These are phyloP conservation scores for Drosophila kuntzei DNA, from an alignment of 2,888 invertebrate species.

Conservation along the genomic window DNA sequence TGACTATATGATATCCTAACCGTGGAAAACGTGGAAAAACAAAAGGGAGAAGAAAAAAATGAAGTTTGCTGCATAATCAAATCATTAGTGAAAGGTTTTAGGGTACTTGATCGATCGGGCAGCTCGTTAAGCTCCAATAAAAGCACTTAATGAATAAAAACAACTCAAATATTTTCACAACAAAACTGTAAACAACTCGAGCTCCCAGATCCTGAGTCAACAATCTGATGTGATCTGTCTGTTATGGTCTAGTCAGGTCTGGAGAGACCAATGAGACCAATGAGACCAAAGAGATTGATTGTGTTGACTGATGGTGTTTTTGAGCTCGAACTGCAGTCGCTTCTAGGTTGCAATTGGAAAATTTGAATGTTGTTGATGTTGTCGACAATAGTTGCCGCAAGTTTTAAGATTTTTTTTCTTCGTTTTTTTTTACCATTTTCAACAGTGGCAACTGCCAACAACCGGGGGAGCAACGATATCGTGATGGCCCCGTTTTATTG, in stretches of 20 bases:
- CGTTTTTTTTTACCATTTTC: slow-evolving; percentile 24
- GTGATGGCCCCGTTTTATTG: slow-evolving; percentile 85
- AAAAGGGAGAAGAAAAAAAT: slow-evolving; percentile 19
- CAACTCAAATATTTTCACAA: slow-evolving; percentile 80
- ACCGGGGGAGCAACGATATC: slow-evolving; percentile 70
- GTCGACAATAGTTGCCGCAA: slow-evolving; percentile 64
- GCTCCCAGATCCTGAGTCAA: slow-evolving; percentile 22
- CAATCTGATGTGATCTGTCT: slow-evolving; percentile 7
- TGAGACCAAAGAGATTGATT: slow-evolving; percentile 67
- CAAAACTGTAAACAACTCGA: slow-evolving; percentile 43
- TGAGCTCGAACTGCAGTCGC: slow-evolving; percentile 21
- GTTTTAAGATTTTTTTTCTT: slow-evolving; percentile 32
- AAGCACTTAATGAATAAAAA: slow-evolving; percentile 75
- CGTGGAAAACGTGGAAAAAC: slow-evolving; percentile 4
- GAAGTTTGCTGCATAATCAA: slow-evolving; percentile 70
- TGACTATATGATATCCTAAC: slow-evolving; percentile 10
- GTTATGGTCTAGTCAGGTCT: neutral
- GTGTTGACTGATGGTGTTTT: slow-evolving; percentile 80
- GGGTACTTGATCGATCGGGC: slow-evolving; percentile 81
- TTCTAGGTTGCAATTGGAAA: slow-evolving; percentile 70
- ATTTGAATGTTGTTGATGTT: slow-evolving; percentile 78
- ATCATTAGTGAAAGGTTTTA: slow-evolving; percentile 83
- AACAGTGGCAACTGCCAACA: slow-evolving; percentile 65
- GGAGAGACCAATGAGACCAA: slow-evolving; percentile 16
- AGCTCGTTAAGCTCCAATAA: slow-evolving; percentile 76